Conservation (phyloP, 2,797 vertebrate genomes). For the Heteromormyrus szaboi region DNA sequence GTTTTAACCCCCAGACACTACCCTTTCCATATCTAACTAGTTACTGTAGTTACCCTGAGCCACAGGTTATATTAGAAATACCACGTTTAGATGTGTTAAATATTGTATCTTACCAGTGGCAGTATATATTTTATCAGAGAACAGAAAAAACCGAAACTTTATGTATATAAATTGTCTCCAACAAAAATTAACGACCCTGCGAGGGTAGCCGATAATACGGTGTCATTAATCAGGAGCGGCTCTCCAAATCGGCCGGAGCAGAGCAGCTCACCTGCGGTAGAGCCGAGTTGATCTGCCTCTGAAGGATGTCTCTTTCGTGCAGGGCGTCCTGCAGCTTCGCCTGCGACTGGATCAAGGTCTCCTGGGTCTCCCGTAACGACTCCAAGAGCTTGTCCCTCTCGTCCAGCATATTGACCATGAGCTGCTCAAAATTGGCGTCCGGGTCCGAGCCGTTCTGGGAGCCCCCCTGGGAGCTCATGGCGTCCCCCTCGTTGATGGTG, state of each 20-base stretch:
- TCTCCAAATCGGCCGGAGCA: neutral
- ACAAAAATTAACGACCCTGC: neutral
- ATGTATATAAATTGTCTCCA: constrained; percentile 1
- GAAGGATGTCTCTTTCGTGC: constrained; percentile 87
- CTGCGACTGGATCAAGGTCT: constrained; percentile 84
- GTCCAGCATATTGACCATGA: constrained; percentile 98
- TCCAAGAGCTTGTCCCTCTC: constrained; percentile 94
- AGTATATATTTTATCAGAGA: neutral
- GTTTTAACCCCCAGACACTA: neutral
- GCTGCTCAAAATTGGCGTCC: constrained; percentile 92
- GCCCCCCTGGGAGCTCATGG: constrained; percentile 75
- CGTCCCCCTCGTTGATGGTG: constrained; percentile 92
- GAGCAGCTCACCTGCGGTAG: constrained; percentile 81
- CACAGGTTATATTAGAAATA: constrained; percentile 7
- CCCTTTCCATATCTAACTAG: constrained; percentile 3
- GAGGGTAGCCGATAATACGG: neutral
- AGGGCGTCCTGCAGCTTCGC: constrained; percentile 84
- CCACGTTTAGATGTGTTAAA: neutral
- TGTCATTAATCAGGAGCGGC: neutral
- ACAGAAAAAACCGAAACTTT: neutral
- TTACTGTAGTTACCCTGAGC: constrained; percentile 16
- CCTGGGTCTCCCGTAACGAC: constrained; percentile 87
- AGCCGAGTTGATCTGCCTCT: constrained; percentile 88
- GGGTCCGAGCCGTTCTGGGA: constrained; percentile 73
- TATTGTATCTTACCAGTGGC: neutral